Conservation (phyloP, 1,140 invertebrate genomes). For the Megalopta genalis region DNA sequence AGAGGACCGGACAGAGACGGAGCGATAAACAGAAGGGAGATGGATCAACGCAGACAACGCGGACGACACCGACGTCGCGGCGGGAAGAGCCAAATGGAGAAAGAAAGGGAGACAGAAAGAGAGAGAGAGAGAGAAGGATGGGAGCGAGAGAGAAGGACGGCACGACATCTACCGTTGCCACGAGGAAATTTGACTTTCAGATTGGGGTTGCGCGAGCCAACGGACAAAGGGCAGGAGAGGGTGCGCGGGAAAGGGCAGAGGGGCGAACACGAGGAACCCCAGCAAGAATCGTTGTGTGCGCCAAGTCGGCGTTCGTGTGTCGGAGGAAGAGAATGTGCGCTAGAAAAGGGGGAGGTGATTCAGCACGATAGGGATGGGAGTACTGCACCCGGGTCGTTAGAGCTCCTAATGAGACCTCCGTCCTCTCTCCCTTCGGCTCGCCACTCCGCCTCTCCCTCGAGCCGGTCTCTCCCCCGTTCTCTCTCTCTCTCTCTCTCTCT, state of each 20-base stretch:
- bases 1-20: slow-evolving; percentile 12
- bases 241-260: slow-evolving; percentile 6
- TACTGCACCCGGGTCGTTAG: slow-evolving; percentile 68
- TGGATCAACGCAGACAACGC: too few relatives aligned
- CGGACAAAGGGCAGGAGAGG: slow-evolving; percentile 43
- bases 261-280: slow-evolving; percentile 48
- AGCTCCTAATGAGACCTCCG: slow-evolving; percentile 66
- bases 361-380: slow-evolving; percentile 69
- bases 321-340: slow-evolving; percentile 54
- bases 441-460: slow-evolving; percentile 21
- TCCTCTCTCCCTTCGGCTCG: slow-evolving; percentile 42
- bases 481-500: neutral
- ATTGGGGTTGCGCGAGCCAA: slow-evolving; percentile 69
- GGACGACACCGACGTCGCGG: neutral
- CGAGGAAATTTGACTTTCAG: slow-evolving; percentile 78
- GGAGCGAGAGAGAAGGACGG: slow-evolving; percentile 33
- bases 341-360: slow-evolving; percentile 69
- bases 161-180: slow-evolving; percentile 66
- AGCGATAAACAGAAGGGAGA: slow-evolving; percentile 20
- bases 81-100: slow-evolving; percentile 3
- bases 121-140: slow-evolving; percentile 21
- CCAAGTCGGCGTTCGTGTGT: slow-evolving; percentile 61
- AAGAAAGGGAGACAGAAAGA: slow-evolving; percentile 32
- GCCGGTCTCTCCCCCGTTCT: slow-evolving; percentile 10
- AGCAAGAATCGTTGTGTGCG: slow-evolving; percentile 55